phyloP scores from a whole-genome alignment of 2,797 vertebrate genomes.

The Crax fasciolata region DNA sequence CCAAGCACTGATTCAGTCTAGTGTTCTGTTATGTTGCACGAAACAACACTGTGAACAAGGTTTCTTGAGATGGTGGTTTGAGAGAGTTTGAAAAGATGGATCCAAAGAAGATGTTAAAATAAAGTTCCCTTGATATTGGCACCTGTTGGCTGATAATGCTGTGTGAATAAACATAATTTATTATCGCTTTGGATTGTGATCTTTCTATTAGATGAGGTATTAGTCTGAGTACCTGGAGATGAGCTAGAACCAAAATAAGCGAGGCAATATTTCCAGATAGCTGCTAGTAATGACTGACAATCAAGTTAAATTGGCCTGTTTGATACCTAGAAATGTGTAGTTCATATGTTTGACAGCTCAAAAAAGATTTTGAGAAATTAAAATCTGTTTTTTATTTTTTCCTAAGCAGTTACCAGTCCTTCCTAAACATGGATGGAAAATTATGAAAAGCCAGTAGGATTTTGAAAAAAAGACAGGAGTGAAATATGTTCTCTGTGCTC shows the following conservation, averaged over 20 bases:
- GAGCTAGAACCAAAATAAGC: background rate
- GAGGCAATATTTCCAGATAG: background rate
- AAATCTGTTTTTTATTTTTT: background rate
- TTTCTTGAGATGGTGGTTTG: background rate
- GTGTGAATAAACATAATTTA: constrained; percentile 42
- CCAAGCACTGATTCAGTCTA: accelerated
- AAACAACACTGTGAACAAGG: background rate
- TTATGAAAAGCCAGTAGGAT: background rate
- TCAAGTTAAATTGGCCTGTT: background rate
- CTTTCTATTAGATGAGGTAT: constrained; percentile 22
- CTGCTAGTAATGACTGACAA: background rate
- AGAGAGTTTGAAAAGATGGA: background rate
- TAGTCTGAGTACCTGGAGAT: constrained; percentile 9
- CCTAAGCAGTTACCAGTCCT: background rate
- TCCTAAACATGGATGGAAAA: background rate
- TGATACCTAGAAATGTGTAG: background rate
- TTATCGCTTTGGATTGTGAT: constrained; percentile 35
- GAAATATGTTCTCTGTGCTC: constrained; percentile 1
- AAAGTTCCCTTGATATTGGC: background rate
- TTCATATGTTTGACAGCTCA: background rate
- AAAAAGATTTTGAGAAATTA: background rate
- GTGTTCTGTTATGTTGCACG: background rate
- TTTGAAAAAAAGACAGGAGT: background rate
- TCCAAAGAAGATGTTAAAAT: constrained; percentile 28
- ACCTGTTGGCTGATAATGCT: constrained; percentile 2